phyloP scores from a whole-genome alignment of 2,113 vertebrate species.

The Mustelus asterias region DNA sequence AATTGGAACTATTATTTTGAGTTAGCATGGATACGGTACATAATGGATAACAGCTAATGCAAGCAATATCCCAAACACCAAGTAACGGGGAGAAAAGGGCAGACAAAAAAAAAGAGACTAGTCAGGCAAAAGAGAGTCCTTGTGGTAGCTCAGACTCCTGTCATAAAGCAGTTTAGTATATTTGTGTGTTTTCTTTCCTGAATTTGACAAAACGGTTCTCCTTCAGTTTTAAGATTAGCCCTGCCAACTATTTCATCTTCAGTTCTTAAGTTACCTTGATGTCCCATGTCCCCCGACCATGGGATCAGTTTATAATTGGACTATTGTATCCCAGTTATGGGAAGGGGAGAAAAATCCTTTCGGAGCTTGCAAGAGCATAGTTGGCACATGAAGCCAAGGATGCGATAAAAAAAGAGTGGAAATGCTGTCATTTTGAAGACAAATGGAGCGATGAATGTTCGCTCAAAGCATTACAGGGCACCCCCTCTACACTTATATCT shows the following conservation, averaged over 20 bases:
- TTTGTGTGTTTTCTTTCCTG: not conserved
- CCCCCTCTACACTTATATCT: not conserved
- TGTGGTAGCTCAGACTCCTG: not conserved
- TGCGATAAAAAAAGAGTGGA: not conserved
- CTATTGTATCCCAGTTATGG: not conserved
- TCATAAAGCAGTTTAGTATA: not conserved
- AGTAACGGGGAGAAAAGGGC: not conserved
- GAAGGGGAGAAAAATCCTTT: not conserved
- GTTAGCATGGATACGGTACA: not conserved
- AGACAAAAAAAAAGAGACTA: not conserved
- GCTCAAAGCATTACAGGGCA: not conserved
- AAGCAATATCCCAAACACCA: not conserved
- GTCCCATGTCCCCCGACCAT: not conserved
- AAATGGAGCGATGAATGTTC: not conserved
- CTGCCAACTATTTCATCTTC: not conserved
- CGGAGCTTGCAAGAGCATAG: not conserved
- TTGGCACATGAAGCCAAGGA: not conserved
- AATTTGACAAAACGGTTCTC: not conserved
- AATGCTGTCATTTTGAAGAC: not conserved
- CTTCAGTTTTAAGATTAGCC: not conserved
- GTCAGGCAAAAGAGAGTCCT: no score
- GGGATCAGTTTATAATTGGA: not conserved
- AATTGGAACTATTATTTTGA: slow-evolving; percentile 4
- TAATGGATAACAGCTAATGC: slow-evolving; percentile 17
- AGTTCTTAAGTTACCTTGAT: not conserved